Base-by-base conservation (phyloP, 2,888 invertebrate species). In the Orchesellides sinensis region DNA sequence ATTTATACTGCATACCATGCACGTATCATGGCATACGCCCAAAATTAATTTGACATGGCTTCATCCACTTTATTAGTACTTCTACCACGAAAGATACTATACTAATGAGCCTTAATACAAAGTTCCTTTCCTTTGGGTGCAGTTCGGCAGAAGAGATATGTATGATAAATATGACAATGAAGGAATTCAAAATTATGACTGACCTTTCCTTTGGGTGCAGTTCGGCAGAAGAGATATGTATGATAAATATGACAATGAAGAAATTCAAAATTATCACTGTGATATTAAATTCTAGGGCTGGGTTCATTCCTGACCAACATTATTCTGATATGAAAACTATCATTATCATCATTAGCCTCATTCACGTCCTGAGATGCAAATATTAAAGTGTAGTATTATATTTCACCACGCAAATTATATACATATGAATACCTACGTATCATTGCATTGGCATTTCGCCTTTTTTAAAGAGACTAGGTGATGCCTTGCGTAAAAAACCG, bases 311-410 rank as follows among this genome's bases (percentile, higher is more conserved):
- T 59, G 25, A 5, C 35, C 35, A 8, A 35, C 12, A 35, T 8
- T 35, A 35, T 35, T 8, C 12, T 35, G 6, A 35, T 35, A 35
- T 35, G 35, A 35, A 5, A 35, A 54, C 35, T 27, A 6, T 27
- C 45, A 40, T 8, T 23, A 23, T 47, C 45, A 56, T 59, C 59
- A 72, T 61, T 74, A 74, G 65, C 74, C 74, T 74, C 63, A 65
- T 65, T 74, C 74, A 74, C 65, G 74, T n/a, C n/a, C n/a, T n/a
- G n/a, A n/a, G n/a, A n/a, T 74, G 52, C 74, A n/a, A 35, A n/a
- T 21, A 6, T 54, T 2, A 54, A 8, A 54, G n/a, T n/a, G n/a
- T n/a, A n/a, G n/a, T n/a, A n/a, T n/a, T n/a, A n/a, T n/a, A n/a
- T n/a, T n/a, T n/a, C n/a, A n/a, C n/a, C n/a, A n/a, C n/a, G n/a